These are phyloP conservation scores for Sarcophaga rosellei DNA, from an alignment of 2,888 invertebrate genomes.

Conservation along the genomic window DNA sequence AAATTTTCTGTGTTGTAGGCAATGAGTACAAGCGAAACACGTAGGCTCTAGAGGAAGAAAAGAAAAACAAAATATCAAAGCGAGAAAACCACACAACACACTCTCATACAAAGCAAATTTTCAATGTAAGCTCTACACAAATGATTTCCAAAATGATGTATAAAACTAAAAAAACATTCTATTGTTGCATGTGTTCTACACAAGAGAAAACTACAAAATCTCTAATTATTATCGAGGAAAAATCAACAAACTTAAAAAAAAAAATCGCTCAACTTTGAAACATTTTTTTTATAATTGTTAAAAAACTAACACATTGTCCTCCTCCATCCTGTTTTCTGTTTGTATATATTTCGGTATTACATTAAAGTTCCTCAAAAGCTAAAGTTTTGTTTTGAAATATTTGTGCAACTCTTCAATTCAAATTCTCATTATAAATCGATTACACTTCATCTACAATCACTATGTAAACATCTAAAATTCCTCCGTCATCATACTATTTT, in stretches of 20 bases:
- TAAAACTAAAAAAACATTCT: conserved; percentile 57
- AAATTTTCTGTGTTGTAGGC: not conserved
- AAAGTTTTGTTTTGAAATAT: not conserved
- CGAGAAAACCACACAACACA: not conserved
- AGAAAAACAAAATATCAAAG: not conserved
- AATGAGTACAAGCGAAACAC: conserved; percentile 1
- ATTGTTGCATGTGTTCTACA: conserved; percentile 48
- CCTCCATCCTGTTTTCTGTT: conserved; percentile 22
- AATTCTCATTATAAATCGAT: not conserved
- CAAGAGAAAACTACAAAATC: conserved; percentile 20
- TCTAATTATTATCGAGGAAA: not conserved
- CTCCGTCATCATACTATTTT: conserved; percentile 9
- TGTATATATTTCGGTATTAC: conserved; percentile 15
- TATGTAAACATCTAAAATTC: not conserved
- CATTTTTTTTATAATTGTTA: conserved; percentile 1
- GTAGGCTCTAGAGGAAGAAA: not conserved
- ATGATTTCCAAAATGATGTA: conserved; percentile 49
- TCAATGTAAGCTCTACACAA: not conserved
- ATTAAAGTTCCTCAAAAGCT: conserved; percentile 44
- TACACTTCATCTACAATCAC: not conserved
- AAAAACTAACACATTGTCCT: not conserved
- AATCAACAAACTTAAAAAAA: conserved; percentile 5
- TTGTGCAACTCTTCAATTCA: not conserved
- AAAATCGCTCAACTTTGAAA: conserved; percentile 36
- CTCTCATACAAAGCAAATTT: conserved; percentile 14